phyloP scores from a whole-genome alignment of 2,797 vertebrate species.

The Mus caroli region DNA sequence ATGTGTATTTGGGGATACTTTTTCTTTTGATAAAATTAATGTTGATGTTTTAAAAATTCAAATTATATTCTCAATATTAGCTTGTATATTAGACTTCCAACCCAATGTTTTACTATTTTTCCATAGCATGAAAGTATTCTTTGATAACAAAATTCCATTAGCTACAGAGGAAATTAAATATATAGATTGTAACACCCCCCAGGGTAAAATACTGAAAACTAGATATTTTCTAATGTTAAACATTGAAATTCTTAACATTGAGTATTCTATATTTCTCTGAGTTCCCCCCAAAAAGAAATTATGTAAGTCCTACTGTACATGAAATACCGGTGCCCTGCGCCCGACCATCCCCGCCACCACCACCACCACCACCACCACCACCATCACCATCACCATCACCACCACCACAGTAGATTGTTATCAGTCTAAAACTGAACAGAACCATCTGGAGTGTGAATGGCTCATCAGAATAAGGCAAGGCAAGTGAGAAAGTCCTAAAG shows the following conservation, averaged over 20 bases:
- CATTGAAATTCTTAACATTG: background rate
- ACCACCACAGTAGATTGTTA: slow-evolving; percentile 35
- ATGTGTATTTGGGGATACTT: background rate
- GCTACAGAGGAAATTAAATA: background rate
- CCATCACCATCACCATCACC: background rate
- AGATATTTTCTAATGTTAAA: slow-evolving; percentile 22
- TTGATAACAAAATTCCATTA: slow-evolving; percentile 46
- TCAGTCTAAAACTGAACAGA: slow-evolving; percentile 71
- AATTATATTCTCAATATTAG: background rate
- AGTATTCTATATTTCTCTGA: slow-evolving; percentile 33
- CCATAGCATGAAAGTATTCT: slow-evolving; percentile 12
- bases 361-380: background rate
- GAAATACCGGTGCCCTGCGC: background rate
- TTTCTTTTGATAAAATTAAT: slow-evolving; percentile 5
- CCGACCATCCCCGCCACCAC: background rate
- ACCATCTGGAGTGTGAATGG: slow-evolving; percentile 76
- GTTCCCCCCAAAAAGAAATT: background rate
- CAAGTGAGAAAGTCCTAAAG: slow-evolving; percentile 12
- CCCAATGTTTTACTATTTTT: slow-evolving; percentile 50
- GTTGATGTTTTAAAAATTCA: background rate
- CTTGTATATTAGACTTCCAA: background rate
- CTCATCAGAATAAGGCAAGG: slow-evolving; percentile 58
- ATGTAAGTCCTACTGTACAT: slow-evolving; percentile 54
- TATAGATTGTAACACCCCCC: background rate
- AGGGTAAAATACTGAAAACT: background rate